Conservation (phyloP, 2,113 vertebrate genomes). For the Osmerus mordax region DNA sequence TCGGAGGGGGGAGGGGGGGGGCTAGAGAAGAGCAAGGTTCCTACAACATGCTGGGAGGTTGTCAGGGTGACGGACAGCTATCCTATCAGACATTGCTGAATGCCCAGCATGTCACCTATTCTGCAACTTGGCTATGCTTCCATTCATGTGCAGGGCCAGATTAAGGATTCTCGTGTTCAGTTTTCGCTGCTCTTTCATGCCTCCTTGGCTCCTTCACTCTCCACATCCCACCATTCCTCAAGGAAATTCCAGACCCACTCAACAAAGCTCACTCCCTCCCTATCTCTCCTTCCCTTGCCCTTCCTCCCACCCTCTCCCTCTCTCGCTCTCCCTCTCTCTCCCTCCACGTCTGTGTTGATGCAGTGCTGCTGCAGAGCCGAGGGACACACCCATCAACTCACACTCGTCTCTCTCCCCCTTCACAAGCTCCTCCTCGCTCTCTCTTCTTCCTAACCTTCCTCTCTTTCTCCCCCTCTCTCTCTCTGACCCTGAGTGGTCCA, state of each 20-base stretch:
- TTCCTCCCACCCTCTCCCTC: conserved; percentile 14
- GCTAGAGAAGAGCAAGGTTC: conserved; percentile 29
- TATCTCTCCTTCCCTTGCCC: neutral
- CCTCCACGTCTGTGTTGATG: conserved; percentile 5
- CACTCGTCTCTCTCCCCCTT: neutral
- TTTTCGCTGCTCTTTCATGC: too few relatives aligned
- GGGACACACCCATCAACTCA: conserved; percentile 54
- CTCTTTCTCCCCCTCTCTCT: conserved; percentile 19
- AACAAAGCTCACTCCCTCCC: conserved; percentile 8
- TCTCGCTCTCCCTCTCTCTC: conserved; percentile 18
- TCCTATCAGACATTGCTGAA: neutral
- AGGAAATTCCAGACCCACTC: neutral
- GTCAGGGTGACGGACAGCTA: conserved; percentile 25
- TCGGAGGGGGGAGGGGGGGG: neutral
- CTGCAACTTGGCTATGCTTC: neutral
- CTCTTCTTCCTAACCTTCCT: conserved; percentile 17
- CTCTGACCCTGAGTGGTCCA: conserved; percentile 59
- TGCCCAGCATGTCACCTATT: neutral
- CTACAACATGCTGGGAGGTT: conserved; percentile 17
- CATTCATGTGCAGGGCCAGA: neutral
- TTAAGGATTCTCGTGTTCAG: neutral
- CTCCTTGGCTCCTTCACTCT: too few relatives aligned
- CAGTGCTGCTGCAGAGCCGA: conserved; percentile 56
- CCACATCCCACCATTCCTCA: too few relatives aligned
- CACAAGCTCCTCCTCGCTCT: neutral